Base-by-base conservation (phyloP, 2,113 vertebrate genomes). In the Onychostoma macrolepis region DNA sequence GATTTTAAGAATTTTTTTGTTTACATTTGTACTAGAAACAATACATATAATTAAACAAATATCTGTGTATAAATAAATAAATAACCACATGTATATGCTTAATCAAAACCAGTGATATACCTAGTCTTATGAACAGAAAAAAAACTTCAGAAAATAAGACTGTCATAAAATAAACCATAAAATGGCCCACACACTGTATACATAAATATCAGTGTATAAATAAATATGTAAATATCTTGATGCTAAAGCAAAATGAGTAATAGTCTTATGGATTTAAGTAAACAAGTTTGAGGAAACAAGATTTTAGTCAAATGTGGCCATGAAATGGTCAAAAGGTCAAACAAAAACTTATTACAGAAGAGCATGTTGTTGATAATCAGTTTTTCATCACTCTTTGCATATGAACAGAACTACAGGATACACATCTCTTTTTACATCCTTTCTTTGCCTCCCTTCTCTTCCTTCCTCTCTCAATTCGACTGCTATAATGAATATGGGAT, bases 401-500 rank as follows among this genome's bases (percentile, higher is more conserved):
- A 87, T 89, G 87, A 89, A 65, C 77, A 24, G 36, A 33, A 83
- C 53, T 24, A 28, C 80, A 86, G 89, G 89, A 89, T 48, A 65
- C 72, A 61, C 86, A 77, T 78, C 13, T 83, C 83, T 65, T 63
- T 75, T 43, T 41, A 58, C 74, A 80, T 88, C 86, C 80, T 91
- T 91, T 92, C 63, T 84, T 89, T 79, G 89, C 89, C 91, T 92
- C 92, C 92, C 92, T 93, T 92, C 50, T 87, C 69, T 91, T 88
- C 41, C 69, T 90, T 80, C 87, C 89, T 50, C 83, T 92, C 88
- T 83, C 85, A 92, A 43, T 84, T 85, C 87, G 41, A 83, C 43
- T 43, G 50, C 21, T 24, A 53, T 72, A 38, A 72, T 74, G 48
- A 74, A 74, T 56, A 17, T 41, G 83, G 83, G 19, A 88, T 84